Evolutionary conservation across 2,797 vertebrate genomes (phyloP), one percentile per base, ranked within the genome.

Genomic region (Notolabrus celidotus): DNA sequence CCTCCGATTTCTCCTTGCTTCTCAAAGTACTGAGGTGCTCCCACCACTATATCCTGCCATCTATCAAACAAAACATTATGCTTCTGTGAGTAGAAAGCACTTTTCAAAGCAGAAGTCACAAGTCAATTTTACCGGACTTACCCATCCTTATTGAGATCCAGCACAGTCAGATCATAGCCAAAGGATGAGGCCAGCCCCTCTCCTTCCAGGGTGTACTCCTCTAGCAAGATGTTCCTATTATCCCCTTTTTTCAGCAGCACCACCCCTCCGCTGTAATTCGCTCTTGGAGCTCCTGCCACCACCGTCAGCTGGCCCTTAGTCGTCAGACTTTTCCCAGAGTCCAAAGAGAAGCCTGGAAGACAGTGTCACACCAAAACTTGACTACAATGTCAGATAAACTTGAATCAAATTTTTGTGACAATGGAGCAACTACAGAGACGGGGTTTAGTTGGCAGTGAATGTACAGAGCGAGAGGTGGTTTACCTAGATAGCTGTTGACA

Each of bases 401-500:
- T 55, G 15, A 39, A 38, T 9, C 11, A 0, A 0, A 27, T 46
- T 51, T 53, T 46, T n/a, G 8, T 34, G 34, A 23, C 20, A 33
- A 34, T 5, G 10, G 10, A 31, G 42, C 5, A 17, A 52, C 6
- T 23, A 6, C 19, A 41, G n/a, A 10, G 29, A 60, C 0, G 4
- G 17, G 25, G 25, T 7, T 39, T 14, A 41, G 46, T 3, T 42
- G 16, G 10, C 11, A 22, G 45, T 17, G 16, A 22, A 39, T 31
- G 29, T 41, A 61, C 25, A 66, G 9, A 20, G 38, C 36, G 17
- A 53, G 50, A 15, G 4, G 34, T 19, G 23, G 77, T 93, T 92
- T 96, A 99, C 98, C 98, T 92, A 99, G 92, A 69, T 98, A 99
- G 95, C 98, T 99, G 96, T 95, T 98, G 79, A 94, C 71, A 58